These are phyloP conservation scores for Actinostola sp. DNA, from an alignment of 92 coral and sea anemone species.

Conservation along the genomic window DNA sequence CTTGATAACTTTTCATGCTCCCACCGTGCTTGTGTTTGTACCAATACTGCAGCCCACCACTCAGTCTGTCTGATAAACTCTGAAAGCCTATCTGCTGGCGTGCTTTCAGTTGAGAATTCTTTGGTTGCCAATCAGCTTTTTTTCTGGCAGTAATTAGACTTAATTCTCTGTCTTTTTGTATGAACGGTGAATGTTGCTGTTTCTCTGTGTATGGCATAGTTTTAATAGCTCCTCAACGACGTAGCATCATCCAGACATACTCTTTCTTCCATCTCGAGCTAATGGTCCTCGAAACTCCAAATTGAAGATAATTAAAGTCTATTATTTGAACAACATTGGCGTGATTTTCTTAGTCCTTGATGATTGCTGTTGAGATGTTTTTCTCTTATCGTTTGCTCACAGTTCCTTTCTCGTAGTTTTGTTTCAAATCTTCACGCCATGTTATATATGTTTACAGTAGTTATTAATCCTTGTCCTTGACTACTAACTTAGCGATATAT, in stretches of 20 bases:
- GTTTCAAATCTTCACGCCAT: neutral
- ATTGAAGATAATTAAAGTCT: neutral
- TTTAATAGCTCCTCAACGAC: neutral
- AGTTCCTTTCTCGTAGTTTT: neutral
- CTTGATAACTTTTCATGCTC: constrained; percentile 2
- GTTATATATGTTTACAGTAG: constrained; percentile 13
- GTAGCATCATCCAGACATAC: neutral
- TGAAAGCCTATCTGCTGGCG: constrained; percentile 44
- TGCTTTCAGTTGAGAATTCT: constrained; percentile 57
- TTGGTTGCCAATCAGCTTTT: constrained; percentile 61
- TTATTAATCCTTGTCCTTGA: constrained; percentile 22
- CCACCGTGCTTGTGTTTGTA: constrained; percentile 56
- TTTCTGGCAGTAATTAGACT: constrained; percentile 15
- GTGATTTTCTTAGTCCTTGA: no score
- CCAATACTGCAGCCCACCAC: constrained; percentile 86
- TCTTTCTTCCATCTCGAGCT: neutral
- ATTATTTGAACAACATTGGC: no score
- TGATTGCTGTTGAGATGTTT: neutral
- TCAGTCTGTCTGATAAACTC: constrained; percentile 28
- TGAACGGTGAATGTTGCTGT: constrained; percentile 13
- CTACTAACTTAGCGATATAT: constrained; percentile 10
- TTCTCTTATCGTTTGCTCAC: neutral
- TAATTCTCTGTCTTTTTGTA: constrained; percentile 5
- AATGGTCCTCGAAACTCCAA: neutral
- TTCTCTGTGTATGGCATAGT: constrained; percentile 37